Percentiles rank a stretch among this genome's conserved stretches.
These are phyloP conservation scores for Corvus cornix DNA, from an alignment of 2,113 vertebrate species.

Conservation along the genomic window DNA sequence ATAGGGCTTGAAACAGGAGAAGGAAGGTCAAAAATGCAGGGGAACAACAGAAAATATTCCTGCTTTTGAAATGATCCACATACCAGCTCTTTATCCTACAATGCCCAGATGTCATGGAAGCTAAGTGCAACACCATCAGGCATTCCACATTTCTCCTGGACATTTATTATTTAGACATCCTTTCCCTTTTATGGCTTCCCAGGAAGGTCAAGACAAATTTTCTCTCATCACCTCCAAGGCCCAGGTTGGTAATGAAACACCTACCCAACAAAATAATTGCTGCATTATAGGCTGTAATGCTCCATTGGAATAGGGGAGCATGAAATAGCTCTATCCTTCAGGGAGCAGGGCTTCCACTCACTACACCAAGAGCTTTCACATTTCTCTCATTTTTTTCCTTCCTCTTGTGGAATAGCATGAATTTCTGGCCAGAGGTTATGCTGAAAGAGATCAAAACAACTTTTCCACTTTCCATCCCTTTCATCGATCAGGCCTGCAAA, in stretches of 20 bases:
- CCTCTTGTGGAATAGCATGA: background rate
- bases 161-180: constrained; percentile 44
- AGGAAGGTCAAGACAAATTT: constrained; percentile 48
- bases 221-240: constrained; percentile 41
- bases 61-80: background rate
- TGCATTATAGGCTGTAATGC: background rate
- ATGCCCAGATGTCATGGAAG: background rate
- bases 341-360: background rate
- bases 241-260: constrained; percentile 62
- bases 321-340: constrained; percentile 19
- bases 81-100: background rate
- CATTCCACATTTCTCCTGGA: background rate
- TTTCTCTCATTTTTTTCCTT: background rate
- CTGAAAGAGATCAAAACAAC: background rate
- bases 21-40: constrained; percentile 25
- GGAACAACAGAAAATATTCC: background rate
- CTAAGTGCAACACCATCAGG: background rate
- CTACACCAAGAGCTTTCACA: background rate
- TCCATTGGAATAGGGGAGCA: background rate
- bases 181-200: constrained; percentile 27
- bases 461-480: background rate
- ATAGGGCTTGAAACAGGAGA: background rate
- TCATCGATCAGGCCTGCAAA: background rate
- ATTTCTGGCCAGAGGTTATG: background rate
- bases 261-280: constrained; percentile 42